phyloP scores from a whole-genome alignment of 2,113 vertebrate genomes.

The Lamprotornis superbus region DNA sequence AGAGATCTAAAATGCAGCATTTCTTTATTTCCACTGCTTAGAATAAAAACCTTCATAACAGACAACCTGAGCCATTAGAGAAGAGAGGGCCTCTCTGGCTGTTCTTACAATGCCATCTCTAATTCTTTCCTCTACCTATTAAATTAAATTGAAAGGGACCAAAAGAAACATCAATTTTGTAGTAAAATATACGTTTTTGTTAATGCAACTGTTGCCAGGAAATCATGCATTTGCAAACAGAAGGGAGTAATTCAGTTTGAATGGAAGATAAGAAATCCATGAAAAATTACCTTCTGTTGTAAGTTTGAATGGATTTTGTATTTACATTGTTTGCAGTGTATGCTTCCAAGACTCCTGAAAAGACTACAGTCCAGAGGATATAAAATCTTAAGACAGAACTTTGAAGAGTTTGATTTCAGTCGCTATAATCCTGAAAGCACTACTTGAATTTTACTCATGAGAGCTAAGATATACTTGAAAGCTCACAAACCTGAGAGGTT shows the following conservation, averaged over 20 bases:
- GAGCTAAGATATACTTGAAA: not conserved
- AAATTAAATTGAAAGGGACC: not conserved
- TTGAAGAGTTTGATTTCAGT: not conserved
- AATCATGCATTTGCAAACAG: not conserved
- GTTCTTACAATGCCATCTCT: not conserved
- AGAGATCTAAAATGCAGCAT: not conserved
- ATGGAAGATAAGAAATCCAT: not conserved
- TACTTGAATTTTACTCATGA: not conserved
- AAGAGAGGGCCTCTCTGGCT: not conserved
- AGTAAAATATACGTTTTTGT: not conserved
- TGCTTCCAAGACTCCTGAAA: not conserved
- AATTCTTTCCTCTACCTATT: not conserved
- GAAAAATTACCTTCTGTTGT: not conserved
- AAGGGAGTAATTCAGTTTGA: not conserved
- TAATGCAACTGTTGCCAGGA: not conserved
- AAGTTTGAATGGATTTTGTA: not conserved
- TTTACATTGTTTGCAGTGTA: not conserved
- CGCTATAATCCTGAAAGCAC: not conserved
- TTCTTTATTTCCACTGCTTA: not conserved
- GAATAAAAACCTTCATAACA: not conserved
- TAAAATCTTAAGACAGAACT: not conserved
- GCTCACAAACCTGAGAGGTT: not conserved
- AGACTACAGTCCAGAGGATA: not conserved
- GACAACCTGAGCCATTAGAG: not conserved
- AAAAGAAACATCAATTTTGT: not conserved